Base-by-base conservation (phyloP, 2,888 invertebrate species). In the Chloroclysta siterata region DNA sequence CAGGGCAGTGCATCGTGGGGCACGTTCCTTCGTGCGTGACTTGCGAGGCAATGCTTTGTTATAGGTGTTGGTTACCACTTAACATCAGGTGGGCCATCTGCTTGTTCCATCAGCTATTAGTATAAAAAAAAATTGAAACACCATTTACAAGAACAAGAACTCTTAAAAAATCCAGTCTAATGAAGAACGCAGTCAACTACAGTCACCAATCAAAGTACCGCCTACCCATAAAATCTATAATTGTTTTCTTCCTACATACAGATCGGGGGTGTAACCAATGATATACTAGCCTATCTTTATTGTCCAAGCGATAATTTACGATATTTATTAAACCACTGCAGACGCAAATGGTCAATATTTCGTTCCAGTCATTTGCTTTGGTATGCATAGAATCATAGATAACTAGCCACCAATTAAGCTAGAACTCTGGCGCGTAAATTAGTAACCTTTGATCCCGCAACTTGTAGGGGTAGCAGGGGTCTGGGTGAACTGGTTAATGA, bases 301-400 rank as follows among this genome's bases (percentile, higher is more conserved):
- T 72, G 72, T 78, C 65, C 68, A 72, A 74, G 75, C 74, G 72
- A 76, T 79, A 76, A 80, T 78, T 79, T 78, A 81, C 76, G 77
- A 77, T 74, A 76, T 76, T 73, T 77, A 80, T 77, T 74, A 74
- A 73, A 76, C 75, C 73, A 68, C 72, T 69, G 69, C 59, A 51
- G 78, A 81, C 79, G 61, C 74, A 82, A 82, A 83, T 82, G 70
- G 78, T 70, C 74, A 71, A 77, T 78, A 80, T 78, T 77, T 79
- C 70, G 76, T 73, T 74, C 68, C 72, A 74, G 72, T 75, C 77
- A 77, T 79, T 81, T 77, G 69, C 75, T 66, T 72, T 60, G 73
- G 74, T 72, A 73, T 76, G 72, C 78, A 67, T 72, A 60, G 50
- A 54, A 60, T 48, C 53, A 14, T 54, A 76, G 72, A 74, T 76